These are phyloP conservation scores for Oryzias dopingdopingensis DNA, from an alignment of 2,797 vertebrate species.

Conservation along the genomic window DNA sequence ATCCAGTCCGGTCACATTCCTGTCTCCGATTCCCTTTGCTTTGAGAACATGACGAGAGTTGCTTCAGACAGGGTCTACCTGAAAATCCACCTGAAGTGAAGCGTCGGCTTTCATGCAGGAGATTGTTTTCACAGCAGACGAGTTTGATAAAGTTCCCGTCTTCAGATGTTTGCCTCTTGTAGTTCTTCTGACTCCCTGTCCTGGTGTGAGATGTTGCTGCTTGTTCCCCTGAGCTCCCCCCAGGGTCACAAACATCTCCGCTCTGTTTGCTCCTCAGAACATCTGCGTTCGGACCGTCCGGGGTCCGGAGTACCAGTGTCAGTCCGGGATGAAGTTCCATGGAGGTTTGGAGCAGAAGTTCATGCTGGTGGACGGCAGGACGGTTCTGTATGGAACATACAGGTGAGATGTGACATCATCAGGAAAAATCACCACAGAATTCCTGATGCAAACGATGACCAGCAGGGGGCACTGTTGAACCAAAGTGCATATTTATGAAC, in stretches of 20 bases:
- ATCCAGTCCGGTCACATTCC: slow-evolving; percentile 26
- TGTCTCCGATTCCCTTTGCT: neutral
- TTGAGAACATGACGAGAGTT: neutral
- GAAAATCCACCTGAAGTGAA: neutral
- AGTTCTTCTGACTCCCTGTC: too few relatives aligned
- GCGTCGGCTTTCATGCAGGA: too few relatives aligned
- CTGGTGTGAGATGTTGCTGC: too few relatives aligned
- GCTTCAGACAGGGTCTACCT: neutral
- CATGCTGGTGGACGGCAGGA: slow-evolving; percentile 86
- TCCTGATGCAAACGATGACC: too few relatives aligned
- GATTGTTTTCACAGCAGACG: too few relatives aligned
- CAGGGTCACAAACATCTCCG: neutral
- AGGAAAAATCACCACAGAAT: too few relatives aligned
- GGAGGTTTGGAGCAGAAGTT: slow-evolving; percentile 90
- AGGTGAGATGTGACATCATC: slow-evolving; percentile 76
- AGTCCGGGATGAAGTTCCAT: slow-evolving; percentile 85
- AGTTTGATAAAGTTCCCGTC: too few relatives aligned
- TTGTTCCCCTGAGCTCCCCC: too few relatives aligned
- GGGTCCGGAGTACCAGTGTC: slow-evolving; percentile 89
- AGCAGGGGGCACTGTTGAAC: too few relatives aligned
- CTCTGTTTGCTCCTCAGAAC: slow-evolving; percentile 74
- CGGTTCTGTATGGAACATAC: slow-evolving; percentile 89
- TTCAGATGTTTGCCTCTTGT: too few relatives aligned
- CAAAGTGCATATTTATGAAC: too few relatives aligned
- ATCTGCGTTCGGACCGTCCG: slow-evolving; percentile 87